Percentiles rank a stretch among this genome's conserved stretches.
These are phyloP conservation scores for Ctenicera cuprea DNA, from an alignment of 2,888 invertebrate species.

Conservation along the genomic window DNA sequence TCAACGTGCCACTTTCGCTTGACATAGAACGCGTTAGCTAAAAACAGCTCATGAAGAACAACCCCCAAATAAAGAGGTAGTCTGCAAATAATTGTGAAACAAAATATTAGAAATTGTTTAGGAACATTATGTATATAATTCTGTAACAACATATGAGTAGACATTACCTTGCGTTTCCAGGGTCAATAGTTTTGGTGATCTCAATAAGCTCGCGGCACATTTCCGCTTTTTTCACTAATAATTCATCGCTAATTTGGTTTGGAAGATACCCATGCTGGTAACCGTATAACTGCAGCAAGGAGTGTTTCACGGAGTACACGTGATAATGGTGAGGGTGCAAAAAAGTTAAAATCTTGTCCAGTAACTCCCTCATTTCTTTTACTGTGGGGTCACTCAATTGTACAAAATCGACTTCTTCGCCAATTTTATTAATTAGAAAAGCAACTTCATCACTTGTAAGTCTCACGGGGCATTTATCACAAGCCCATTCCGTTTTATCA, in stretches of 20 bases:
- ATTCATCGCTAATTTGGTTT: constrained; percentile 75
- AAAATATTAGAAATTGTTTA: not conserved
- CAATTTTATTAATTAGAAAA: constrained; percentile 82
- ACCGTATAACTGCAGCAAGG: constrained; percentile 87
- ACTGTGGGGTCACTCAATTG: constrained; percentile 78
- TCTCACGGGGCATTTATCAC: constrained; percentile 81
- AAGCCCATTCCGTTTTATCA: constrained; percentile 85
- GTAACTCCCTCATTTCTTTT: constrained; percentile 78
- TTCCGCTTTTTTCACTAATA: constrained; percentile 79
- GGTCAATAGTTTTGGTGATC: constrained; percentile 81
- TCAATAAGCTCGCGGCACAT: constrained; percentile 81
- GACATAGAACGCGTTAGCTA: constrained; percentile 75
- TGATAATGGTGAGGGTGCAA: constrained; percentile 91
- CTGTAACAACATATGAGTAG: too few relatives aligned
- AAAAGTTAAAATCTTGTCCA: constrained; percentile 83
- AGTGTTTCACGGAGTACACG: constrained; percentile 87
- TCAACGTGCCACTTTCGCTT: constrained; percentile 72
- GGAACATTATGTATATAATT: not conserved
- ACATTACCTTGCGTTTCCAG: constrained; percentile 80
- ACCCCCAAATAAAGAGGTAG: constrained; percentile 87
- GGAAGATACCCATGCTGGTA: constrained; percentile 78
- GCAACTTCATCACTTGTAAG: constrained; percentile 80
- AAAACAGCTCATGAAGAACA: constrained; percentile 82
- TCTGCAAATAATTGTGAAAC: constrained; percentile 63
- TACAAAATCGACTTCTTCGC: constrained; percentile 83